Base-by-base conservation (phyloP, 1,140 invertebrate genomes). In the Gonioctena quinquepunctata region DNA sequence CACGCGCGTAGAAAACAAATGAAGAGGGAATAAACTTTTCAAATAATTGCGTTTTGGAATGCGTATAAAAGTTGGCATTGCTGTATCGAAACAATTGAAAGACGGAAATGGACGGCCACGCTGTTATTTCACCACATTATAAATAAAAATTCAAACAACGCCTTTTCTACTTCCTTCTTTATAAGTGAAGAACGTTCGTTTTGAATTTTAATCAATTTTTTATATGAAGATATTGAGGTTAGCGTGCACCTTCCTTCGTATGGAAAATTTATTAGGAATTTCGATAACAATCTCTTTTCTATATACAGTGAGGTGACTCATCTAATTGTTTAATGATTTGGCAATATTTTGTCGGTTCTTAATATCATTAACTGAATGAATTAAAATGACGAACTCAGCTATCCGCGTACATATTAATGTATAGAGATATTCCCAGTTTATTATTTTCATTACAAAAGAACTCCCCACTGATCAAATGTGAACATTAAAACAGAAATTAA, bases 41-140 rank as follows among this genome's bases (percentile, higher is more conserved):
- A 50, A 65, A 65, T 65, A 65, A 49, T 65, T 65, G 62, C 62
- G 62, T 65, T 65, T 65, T 52, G 62, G 62, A 65, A 65, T 65
- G 62, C 62, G 62, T 64, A 65, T 63, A 63, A 65, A 65, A 65
- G 62, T 65, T 62, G 60, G 60, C 60, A 62, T 62, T 65, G 62
- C 42, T 65, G 28, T 65, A 65, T 50, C 21, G 21, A 52, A 65
- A 65, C 62, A 65, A 65, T 65, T 26, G 62, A 65, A 65, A 50
- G 62, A 65, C 62, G 62, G 62, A 65, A 65, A 52, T 65, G 62
- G 62, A 19, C 42, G n/a, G 62, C 62, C 23, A 19, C 62, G 62
- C 16, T 52, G 62, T 23, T 65, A 65, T 65, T 65, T 65, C 62
- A 65, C 62, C 62, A 65, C 27, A 65, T 28, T 65, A 65, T 22